These are phyloP conservation scores for Sebastes baramenuke DNA, from an alignment of 2,797 vertebrate genomes.

Conservation along the genomic window DNA sequence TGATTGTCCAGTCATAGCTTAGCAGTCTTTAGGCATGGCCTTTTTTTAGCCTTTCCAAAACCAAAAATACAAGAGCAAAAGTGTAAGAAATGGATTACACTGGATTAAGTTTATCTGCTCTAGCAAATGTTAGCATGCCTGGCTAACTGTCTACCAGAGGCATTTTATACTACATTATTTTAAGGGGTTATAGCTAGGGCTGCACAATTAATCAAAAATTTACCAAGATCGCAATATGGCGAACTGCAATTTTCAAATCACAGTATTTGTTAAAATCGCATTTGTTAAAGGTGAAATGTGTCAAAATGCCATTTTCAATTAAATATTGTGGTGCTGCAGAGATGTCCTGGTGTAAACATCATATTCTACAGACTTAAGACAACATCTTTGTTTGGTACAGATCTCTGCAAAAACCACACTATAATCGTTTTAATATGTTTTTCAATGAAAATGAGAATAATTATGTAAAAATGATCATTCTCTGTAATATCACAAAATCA, in stretches of 20 bases:
- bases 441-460: too few species aligned
- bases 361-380: too few species aligned
- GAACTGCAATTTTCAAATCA: not conserved
- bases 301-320: too few species aligned
- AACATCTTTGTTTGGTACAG: too few species aligned
- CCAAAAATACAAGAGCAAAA: not conserved
- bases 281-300: not conserved
- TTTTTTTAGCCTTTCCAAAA: too few species aligned
- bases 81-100: not conserved
- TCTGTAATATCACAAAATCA: too few species aligned
- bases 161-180: not conserved
- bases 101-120: not conserved
- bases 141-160: not conserved
- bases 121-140: not conserved
- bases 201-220: not conserved
- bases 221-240: not conserved
- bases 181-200: not conserved
- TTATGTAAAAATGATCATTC: too few species aligned
- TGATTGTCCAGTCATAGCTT: not conserved
- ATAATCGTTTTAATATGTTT: too few species aligned
- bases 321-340: too few species aligned
- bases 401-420: too few species aligned
- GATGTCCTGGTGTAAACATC: too few species aligned
- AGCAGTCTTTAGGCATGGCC: not conserved
- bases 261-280: not conserved